Conservation (phyloP, 2,888 invertebrate species). For the Cremastobaeus sp. region DNA sequence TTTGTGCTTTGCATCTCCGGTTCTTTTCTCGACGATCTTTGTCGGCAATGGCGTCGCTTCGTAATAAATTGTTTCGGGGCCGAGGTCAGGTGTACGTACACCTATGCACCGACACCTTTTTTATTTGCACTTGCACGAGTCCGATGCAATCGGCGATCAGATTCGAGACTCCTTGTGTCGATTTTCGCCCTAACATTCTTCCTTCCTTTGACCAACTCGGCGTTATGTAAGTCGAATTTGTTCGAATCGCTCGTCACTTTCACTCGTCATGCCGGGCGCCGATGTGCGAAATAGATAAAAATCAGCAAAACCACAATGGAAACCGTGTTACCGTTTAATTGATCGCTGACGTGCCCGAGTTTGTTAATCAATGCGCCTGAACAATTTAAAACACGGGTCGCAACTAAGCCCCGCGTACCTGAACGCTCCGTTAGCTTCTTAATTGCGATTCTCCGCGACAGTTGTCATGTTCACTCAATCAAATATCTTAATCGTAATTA, state of each 20-base stretch:
- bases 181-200: conserved; percentile 34
- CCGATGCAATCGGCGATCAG: conserved; percentile 41
- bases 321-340: neutral
- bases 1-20: conserved; percentile 35
- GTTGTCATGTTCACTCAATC: conserved; percentile 18
- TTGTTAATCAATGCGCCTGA: neutral
- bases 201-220: conserved; percentile 31
- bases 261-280: conserved; percentile 6
- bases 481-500: conserved; percentile 30
- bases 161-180: conserved; percentile 25
- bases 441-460: conserved; percentile 11
- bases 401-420: neutral
- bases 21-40: conserved; percentile 40
- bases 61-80: conserved; percentile 71
- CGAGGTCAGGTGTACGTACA: conserved; percentile 65
- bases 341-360: neutral
- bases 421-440: conserved; percentile 13
- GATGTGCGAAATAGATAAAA: conserved; percentile 7
- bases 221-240: conserved; percentile 22
- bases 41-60: conserved; percentile 45
- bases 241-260: conserved; percentile 26
- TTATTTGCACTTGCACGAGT: conserved; percentile 38
- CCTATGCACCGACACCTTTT: conserved; percentile 49
- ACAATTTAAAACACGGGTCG: neutral
- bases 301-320: neutral